A percentile compares a stretch with the other conserved stretches of the same genome.
These are phyloP conservation scores for Drosophila pectinifera DNA, from an alignment of 1,140 invertebrate species.

Conservation along the genomic window DNA sequence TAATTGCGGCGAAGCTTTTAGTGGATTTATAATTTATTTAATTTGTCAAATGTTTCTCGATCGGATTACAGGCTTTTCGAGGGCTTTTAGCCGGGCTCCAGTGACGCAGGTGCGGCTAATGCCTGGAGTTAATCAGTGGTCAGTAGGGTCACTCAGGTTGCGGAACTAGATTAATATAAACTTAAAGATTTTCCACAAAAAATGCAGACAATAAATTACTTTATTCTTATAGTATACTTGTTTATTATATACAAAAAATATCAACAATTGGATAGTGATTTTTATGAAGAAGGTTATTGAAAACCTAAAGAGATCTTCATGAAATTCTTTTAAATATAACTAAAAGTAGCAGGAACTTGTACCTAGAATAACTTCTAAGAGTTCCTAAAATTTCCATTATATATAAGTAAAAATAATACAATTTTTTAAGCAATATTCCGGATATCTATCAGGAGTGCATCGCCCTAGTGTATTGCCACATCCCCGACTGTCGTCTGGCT, in stretches of 20 bases:
- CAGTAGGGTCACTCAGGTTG: constrained; percentile 24
- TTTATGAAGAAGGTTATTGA: too few relatives aligned
- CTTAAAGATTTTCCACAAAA: too few relatives aligned
- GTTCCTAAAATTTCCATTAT: neutral
- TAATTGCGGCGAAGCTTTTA: constrained; percentile 13
- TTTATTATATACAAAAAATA: too few relatives aligned
- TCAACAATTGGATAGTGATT: too few relatives aligned
- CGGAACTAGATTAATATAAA: too few relatives aligned
- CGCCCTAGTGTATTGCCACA: constrained; percentile 33
- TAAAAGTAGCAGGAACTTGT: too few relatives aligned
- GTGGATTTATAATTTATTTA: constrained; percentile 29
- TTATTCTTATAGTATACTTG: too few relatives aligned
- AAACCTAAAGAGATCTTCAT: too few relatives aligned
- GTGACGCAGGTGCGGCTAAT: constrained; percentile 30
- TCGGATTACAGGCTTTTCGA: constrained; percentile 32
- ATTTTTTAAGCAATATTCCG: neutral
- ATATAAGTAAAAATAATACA: neutral
- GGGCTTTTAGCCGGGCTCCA: constrained; percentile 6
- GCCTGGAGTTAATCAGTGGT: constrained; percentile 21
- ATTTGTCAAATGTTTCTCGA: constrained; percentile 15
- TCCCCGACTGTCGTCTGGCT: constrained; percentile 19
- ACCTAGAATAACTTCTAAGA: too few relatives aligned
- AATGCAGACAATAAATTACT: too few relatives aligned
- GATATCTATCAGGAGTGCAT: constrained; percentile 30
- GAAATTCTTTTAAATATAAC: too few relatives aligned